Percentiles rank a stretch among this genome's conserved stretches.
Evolutionary conservation across 2,797 vertebrate genomes (phyloP).

Genomic region (Girardinus metallicus): DNA sequence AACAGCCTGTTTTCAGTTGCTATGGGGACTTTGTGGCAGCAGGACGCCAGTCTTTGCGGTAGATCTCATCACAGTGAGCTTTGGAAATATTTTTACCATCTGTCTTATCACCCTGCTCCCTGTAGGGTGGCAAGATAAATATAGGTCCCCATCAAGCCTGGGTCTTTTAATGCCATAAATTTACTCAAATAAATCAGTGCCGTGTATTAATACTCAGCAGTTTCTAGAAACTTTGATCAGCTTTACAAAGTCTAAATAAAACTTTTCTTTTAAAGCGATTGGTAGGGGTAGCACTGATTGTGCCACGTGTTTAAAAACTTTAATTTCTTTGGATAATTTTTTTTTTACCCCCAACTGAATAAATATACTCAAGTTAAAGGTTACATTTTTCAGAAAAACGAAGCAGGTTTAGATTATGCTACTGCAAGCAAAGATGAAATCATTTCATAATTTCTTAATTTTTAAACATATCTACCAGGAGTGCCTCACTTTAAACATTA

Average conservation of each 20-base stretch:
- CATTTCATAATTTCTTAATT: neutral
- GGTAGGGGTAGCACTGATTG: neutral
- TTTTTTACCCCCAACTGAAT: neutral
- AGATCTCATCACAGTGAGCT: neutral
- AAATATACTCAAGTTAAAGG: neutral
- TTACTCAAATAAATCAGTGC: neutral
- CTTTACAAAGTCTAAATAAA: neutral
- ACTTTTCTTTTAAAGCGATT: neutral
- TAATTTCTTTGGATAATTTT: neutral
- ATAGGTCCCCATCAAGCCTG: neutral
- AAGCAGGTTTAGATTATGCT: neutral
- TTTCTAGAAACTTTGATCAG: neutral
- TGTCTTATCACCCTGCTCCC: neutral
- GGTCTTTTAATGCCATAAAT: neutral
- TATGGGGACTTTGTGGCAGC: neutral
- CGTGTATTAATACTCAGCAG: neutral
- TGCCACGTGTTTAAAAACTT: neutral
- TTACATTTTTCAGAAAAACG: neutral
- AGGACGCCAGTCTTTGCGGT: neutral
- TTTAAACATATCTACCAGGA: neutral
- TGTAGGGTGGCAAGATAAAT: neutral
- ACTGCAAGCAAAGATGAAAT: neutral
- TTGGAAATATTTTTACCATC: neutral
- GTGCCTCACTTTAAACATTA: slow-evolving; percentile 56
- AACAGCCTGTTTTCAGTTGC: neutral